phyloP scores from a whole-genome alignment of 1,140 invertebrate genomes.

The Bombus cullumanus region DNA sequence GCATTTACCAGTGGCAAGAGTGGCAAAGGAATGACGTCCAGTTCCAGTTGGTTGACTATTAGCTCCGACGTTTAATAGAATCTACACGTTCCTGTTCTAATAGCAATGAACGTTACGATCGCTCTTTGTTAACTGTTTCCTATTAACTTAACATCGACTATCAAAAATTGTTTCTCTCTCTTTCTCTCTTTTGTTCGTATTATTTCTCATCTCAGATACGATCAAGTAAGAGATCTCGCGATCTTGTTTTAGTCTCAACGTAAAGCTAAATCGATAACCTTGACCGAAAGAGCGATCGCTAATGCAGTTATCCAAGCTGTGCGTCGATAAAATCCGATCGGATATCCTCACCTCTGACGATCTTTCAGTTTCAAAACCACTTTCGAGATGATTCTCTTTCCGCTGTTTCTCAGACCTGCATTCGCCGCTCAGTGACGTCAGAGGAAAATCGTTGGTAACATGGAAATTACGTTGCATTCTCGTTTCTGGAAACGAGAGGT shows the following conservation, averaged over 20 bases:
- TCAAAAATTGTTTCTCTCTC: not conserved
- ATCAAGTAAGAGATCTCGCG: not conserved
- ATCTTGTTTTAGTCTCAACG: not conserved
- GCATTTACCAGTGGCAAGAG: not conserved
- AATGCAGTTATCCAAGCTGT: not conserved
- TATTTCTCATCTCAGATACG: not conserved
- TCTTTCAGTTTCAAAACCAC: slow-evolving; percentile 42
- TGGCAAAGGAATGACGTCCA: not conserved
- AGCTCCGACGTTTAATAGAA: not conserved
- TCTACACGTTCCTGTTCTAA: not conserved
- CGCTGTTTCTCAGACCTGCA: not conserved
- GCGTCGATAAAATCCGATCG: slow-evolving; percentile 14
- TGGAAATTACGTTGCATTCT: slow-evolving; percentile 65
- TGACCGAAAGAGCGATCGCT: not conserved
- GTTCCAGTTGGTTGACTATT: not conserved
- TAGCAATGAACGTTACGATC: not conserved
- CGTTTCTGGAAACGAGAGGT: slow-evolving; percentile 34
- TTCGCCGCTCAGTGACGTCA: slow-evolving; percentile 3
- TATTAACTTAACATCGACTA: not conserved
- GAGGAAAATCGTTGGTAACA: slow-evolving; percentile 52
- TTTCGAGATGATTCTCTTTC: not conserved
- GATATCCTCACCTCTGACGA: not conserved
- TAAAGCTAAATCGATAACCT: not conserved
- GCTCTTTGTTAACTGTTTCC: not conserved
- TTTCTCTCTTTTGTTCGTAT: not conserved